Evolutionary conservation across 2,797 vertebrate genomes (phyloP), one percentile per base, ranked within the genome.

Genomic region (Sebastes jordani): DNA sequence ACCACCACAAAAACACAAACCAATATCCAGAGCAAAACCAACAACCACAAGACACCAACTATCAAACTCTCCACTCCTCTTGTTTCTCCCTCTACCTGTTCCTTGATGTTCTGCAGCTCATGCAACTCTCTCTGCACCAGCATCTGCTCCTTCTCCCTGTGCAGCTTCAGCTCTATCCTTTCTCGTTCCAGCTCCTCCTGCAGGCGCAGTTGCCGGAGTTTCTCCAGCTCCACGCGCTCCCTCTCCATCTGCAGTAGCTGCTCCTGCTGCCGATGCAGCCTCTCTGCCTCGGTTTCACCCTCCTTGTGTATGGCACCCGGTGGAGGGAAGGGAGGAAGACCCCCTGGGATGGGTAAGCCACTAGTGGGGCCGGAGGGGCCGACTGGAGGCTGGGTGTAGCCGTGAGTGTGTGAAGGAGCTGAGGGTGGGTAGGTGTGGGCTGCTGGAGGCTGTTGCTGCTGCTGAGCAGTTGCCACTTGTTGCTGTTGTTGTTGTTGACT

Each of bases 51-150:
- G 61, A 85, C 62, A 81, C 52, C 23, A 83, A 76, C 76, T 60
- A 71, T 27, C 23, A 78, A 69, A 86, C 62, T 80, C 32, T 79
- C 22, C 13, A 75, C 73, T 76, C 55, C 49, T 74, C 61, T 29
- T 72, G 71, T 73, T 66, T 76, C 61, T 87, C 76, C 85, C 80
- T 93, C 91, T 95, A 95, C 94, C 46, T 99, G 98, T 61, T 99
- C 98, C 94, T 99, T 99, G 91, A 99, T 99, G 91, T 89, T 98
- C 87, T 99, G 99, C 84, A 99, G 93, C 90, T 99, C 98, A 84
- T 98, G 97, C 88, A 99, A 95, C 91, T 99, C 99, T 86, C 97
- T 96, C 78, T 99, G 98, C 89, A 99, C 98, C 83, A 99, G 93
- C 60, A 99, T 93, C 92, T 99, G 98, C 88, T 99, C 99, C 80